phyloP scores from a whole-genome alignment of 2,113 vertebrate species.

The Cephalopholis sonnerati region DNA sequence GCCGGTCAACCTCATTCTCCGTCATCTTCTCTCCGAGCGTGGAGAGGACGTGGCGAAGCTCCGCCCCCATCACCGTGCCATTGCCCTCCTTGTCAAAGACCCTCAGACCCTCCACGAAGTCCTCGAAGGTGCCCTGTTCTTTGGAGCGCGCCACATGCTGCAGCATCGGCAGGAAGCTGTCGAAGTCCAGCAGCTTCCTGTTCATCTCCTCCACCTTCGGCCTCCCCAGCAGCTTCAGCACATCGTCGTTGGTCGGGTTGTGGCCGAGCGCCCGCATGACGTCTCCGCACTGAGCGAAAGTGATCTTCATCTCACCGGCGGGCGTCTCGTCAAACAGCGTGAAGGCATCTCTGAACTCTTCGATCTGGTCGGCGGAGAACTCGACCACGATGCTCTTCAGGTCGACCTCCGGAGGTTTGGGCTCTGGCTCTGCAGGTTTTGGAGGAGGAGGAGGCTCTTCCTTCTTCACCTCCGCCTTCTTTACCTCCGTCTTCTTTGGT shows the following conservation, averaged over 20 bases:
- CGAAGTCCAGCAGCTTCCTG: conserved; percentile 92
- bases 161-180: conserved; percentile 95
- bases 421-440: conserved; percentile 9
- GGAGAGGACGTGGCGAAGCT: conserved; percentile 79
- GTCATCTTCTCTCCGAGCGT: conserved; percentile 86
- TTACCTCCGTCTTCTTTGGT: conserved; percentile 82
- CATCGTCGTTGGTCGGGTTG: conserved; percentile 96
- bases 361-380: conserved; percentile 88
- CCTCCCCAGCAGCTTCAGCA: conserved; percentile 92
- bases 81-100: conserved; percentile 86
- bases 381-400: conserved; percentile 84
- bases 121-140: conserved; percentile 95
- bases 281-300: conserved; percentile 91
- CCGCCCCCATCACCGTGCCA: conserved; percentile 76
- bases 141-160: conserved; percentile 93
- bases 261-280: conserved; percentile 95
- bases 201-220: conserved; percentile 94
- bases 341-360: conserved; percentile 97
- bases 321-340: conserved; percentile 93
- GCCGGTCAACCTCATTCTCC: conserved; percentile 88
- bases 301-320: conserved; percentile 93
- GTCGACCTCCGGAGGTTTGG: conserved; percentile 74
- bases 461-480: conserved; percentile 83
- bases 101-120: conserved; percentile 95
- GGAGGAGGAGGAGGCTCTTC: conserved; percentile 72